Percentiles rank a stretch among this genome's conserved stretches.
These are phyloP conservation scores for Geotrupes spiniger DNA, from an alignment of 2,888 invertebrate species.

Conservation along the genomic window DNA sequence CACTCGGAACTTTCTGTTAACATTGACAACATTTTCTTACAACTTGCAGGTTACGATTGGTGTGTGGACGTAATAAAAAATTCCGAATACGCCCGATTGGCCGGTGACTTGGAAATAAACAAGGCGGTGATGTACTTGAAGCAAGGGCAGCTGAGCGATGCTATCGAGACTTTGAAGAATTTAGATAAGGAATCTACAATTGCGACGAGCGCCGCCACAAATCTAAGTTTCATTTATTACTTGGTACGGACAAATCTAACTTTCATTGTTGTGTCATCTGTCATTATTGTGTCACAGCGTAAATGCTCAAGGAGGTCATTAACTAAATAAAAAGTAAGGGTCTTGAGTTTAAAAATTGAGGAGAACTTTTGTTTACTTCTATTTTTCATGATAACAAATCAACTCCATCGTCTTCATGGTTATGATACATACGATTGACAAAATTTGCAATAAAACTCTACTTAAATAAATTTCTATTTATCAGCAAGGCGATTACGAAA, in stretches of 20 bases:
- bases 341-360: not conserved
- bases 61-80: slow-evolving; percentile 92
- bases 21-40: not conserved
- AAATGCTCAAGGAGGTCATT: not conserved
- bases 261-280: too few relatives aligned
- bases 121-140: slow-evolving; percentile 84
- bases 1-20: slow-evolving; percentile 7
- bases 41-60: slow-evolving; percentile 63
- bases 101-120: slow-evolving; percentile 86
- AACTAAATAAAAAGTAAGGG: not conserved
- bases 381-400: too few relatives aligned
- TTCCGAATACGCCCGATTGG: slow-evolving; percentile 79
- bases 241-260: slow-evolving; percentile 53
- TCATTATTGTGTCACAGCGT: not conserved
- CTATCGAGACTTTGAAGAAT: slow-evolving; percentile 79
- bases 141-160: slow-evolving; percentile 74
- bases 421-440: too few relatives aligned
- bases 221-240: slow-evolving; percentile 80
- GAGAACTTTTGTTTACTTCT: too few relatives aligned
- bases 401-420: too few relatives aligned
- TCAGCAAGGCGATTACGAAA: slow-evolving; percentile 75
- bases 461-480: slow-evolving; percentile 2
- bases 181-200: slow-evolving; percentile 84
- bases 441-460: too few relatives aligned
- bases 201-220: slow-evolving; percentile 80